Evolutionary conservation across 2,113 vertebrate genomes (phyloP), one percentile per base, ranked within the genome.

Genomic region (Oreochromis spilurus): DNA sequence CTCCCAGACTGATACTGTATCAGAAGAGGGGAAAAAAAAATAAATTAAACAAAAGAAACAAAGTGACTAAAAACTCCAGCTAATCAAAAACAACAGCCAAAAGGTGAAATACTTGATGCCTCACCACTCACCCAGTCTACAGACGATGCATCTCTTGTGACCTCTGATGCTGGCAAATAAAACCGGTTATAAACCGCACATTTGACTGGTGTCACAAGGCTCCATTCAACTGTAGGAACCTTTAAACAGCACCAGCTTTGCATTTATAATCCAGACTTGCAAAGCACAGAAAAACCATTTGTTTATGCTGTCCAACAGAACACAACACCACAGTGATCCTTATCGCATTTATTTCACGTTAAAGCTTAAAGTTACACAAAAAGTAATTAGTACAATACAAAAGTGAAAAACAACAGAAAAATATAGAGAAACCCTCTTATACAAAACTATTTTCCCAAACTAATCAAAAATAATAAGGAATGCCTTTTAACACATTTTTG

Each of bases 381-480:
- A 36, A 43, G 9, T n/a, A 84, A 85, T 83, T 55, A 84, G 86
- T 90, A 94, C 31, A 92, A 94, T 93, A 91, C 5, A 31, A 14
- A 79, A 54, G 31, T 36, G 67, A 72, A 82, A 78, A 70, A 80
- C 1, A 10, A 87, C 21, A 70, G 52, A 93, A 81, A 87, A 53
- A 85, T 75, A 92, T 82, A 84, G 53, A 87, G 67, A 54, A 88
- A 89, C 82, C 50, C 21, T 93, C 84, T 93, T 82, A 78, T 89
- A 92, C 50, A 92, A 91, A 92, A 92, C 77, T 77, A 90, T 31
- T 14, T 9, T n/a, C 77, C 87, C 58, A 83, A 78, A 93, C 60
- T 79, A 87, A 89, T 52, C 31, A 55, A 84, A 81, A 29, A 16
- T 17, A 62, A 1, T 62, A 0, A 62, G 31, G 70, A 90, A 93